Evolutionary conservation across 2,888 invertebrate genomes (phyloP).

Genomic region (Cheilosia vernalis): DNA sequence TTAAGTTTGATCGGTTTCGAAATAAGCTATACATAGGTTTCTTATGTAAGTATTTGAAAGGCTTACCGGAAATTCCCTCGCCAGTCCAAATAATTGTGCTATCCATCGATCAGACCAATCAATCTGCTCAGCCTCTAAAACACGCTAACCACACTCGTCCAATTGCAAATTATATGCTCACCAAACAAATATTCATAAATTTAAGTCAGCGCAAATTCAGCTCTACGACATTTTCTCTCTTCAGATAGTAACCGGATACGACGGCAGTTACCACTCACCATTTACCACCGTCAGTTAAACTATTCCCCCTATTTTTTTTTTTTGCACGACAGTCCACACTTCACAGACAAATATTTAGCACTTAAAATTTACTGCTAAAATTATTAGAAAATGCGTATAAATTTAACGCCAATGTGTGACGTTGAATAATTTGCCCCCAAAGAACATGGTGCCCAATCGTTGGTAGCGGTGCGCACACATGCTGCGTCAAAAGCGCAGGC

Average conservation of each 20-base stretch:
- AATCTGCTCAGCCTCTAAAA: too few relatives aligned
- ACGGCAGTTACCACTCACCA: background rate
- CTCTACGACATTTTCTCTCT: too few relatives aligned
- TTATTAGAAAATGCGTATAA: slow-evolving; percentile 49
- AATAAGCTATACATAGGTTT: too few relatives aligned
- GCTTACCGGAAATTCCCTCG: too few relatives aligned
- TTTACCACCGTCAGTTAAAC: background rate
- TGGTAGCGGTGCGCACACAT: background rate
- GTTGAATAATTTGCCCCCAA: slow-evolving; percentile 33
- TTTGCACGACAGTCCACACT: background rate
- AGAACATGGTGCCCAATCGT: too few relatives aligned
- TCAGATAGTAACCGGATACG: background rate
- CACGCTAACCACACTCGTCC: too few relatives aligned
- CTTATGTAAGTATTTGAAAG: too few relatives aligned
- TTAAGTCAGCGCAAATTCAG: background rate
- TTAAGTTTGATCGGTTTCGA: too few relatives aligned
- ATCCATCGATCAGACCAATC: too few relatives aligned
- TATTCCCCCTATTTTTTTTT: background rate
- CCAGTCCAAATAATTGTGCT: too few relatives aligned
- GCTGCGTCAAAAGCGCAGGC: background rate
- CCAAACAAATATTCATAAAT: background rate
- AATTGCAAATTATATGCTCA: too few relatives aligned
- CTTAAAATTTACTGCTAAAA: slow-evolving; percentile 45
- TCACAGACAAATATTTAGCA: slow-evolving; percentile 35
- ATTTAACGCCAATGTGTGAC: slow-evolving; percentile 46